These are phyloP conservation scores for Chelidonichthys spinosus DNA, from an alignment of 2,797 vertebrate species.

Conservation along the genomic window DNA sequence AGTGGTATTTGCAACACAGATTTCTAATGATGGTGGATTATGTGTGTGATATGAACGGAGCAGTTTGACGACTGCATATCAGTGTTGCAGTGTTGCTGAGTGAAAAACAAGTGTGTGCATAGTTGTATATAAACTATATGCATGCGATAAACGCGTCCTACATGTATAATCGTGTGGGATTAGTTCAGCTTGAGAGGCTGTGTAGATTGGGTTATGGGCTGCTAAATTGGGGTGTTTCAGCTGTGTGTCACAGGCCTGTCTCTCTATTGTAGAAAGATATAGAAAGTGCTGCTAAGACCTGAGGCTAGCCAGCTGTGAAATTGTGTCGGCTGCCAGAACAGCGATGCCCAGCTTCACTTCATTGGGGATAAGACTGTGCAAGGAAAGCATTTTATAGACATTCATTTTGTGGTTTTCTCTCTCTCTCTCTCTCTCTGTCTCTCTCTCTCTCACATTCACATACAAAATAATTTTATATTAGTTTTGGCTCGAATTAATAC, in stretches of 20 bases:
- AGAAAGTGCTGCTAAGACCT: slow-evolving; percentile 75
- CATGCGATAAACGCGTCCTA: slow-evolving; percentile 43
- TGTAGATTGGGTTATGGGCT: slow-evolving; percentile 72
- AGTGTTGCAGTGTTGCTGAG: slow-evolving; percentile 18
- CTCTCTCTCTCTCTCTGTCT: background rate
- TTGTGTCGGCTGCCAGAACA: slow-evolving; percentile 72
- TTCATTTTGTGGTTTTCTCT: slow-evolving; percentile 57
- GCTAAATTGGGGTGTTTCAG: slow-evolving; percentile 68
- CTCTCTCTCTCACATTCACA: slow-evolving; percentile 31
- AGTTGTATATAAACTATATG: slow-evolving; percentile 43
- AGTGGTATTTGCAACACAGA: slow-evolving; percentile 5
- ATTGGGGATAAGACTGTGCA: slow-evolving; percentile 70
- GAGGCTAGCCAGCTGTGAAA: slow-evolving; percentile 81
- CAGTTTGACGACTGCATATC: slow-evolving; percentile 59
- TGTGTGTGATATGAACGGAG: slow-evolving; percentile 42
- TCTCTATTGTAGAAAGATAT: slow-evolving; percentile 75
- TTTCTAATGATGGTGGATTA: slow-evolving; percentile 51
- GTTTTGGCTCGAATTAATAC: slow-evolving; percentile 69
- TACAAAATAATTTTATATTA: slow-evolving; percentile 67
- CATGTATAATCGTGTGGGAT: slow-evolving; percentile 69
- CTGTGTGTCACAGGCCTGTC: slow-evolving; percentile 64
- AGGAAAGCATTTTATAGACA: slow-evolving; percentile 70
- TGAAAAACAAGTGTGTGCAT: slow-evolving; percentile 12
- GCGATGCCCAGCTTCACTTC: slow-evolving; percentile 64
- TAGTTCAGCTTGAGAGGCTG: slow-evolving; percentile 68